Evolutionary conservation across 1,140 invertebrate species (phyloP).

Genomic region (Sinella curviseta): DNA sequence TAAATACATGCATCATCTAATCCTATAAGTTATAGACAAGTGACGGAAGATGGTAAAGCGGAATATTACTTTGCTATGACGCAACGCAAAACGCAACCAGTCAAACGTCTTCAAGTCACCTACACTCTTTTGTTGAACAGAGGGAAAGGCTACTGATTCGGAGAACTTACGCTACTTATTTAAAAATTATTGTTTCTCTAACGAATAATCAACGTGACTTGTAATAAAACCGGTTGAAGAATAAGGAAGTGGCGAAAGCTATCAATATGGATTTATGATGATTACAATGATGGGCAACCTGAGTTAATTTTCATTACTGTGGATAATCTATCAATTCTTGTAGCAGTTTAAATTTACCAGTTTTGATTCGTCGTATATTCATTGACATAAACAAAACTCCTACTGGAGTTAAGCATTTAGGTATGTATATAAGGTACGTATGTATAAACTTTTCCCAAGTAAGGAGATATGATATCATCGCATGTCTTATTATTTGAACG

Average conservation of each 20-base stretch:
- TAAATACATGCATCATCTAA: neutral
- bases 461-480: no score
- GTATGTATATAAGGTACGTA: no score
- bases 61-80: no score
- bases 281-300: neutral
- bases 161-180: neutral
- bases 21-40: neutral
- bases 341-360: no score
- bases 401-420: no score
- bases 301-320: neutral
- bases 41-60: no score
- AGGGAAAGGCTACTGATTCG: neutral
- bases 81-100: constrained; percentile 2
- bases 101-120: neutral
- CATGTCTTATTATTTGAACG: no score
- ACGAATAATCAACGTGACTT: neutral
- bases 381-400: no score
- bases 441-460: no score
- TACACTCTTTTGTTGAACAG: neutral
- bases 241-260: constrained; percentile 1
- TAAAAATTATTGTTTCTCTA: neutral
- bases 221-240: neutral
- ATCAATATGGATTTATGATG: neutral
- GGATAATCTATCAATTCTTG: neutral
- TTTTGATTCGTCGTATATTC: no score